Percentiles rank a stretch among this genome's conserved stretches.
These are phyloP conservation scores for Drosophila cracens DNA, from an alignment of 2,888 invertebrate genomes.

Conservation along the genomic window DNA sequence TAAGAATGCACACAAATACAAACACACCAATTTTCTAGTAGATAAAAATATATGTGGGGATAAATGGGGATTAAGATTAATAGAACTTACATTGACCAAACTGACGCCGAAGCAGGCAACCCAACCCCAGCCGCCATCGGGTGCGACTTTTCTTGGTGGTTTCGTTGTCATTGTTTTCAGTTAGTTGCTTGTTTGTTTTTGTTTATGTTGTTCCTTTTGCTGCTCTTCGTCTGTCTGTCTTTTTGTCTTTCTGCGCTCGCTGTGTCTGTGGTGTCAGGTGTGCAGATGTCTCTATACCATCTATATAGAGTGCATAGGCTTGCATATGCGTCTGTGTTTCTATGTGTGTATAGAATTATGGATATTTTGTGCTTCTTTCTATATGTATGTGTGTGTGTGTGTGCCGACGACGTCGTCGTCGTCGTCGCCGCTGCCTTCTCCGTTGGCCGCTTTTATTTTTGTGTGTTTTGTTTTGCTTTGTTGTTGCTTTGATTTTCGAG, in stretches of 20 bases:
- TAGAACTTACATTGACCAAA: constrained; percentile 91
- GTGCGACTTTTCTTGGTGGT: constrained; percentile 89
- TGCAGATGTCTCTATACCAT: constrained; percentile 31
- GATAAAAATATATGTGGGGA: neutral
- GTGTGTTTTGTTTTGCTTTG: constrained; percentile 15
- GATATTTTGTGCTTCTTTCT: constrained; percentile 42
- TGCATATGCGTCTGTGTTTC: constrained; percentile 3
- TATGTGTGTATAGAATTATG: constrained; percentile 29
- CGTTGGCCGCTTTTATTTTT: constrained; percentile 27
- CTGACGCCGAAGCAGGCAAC: constrained; percentile 93
- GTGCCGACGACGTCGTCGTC: neutral
- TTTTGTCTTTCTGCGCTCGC: neutral
- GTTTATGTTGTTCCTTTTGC: constrained; percentile 25
- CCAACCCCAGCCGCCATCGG: constrained; percentile 96
- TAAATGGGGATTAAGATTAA: neutral
- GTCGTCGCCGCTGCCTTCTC: constrained; percentile 9
- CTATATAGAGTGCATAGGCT: constrained; percentile 35
- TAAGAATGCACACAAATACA: neutral
- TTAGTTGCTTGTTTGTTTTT: constrained; percentile 30
- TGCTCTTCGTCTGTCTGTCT: constrained; percentile 18
- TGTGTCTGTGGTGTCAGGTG: constrained; percentile 33
- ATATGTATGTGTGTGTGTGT: neutral
- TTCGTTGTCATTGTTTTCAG: constrained; percentile 66
- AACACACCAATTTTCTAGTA: neutral
- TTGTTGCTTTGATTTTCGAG: constrained; percentile 20